Evolutionary conservation across 2,797 vertebrate genomes (phyloP).

Genomic region (Parambassis ranga): DNA sequence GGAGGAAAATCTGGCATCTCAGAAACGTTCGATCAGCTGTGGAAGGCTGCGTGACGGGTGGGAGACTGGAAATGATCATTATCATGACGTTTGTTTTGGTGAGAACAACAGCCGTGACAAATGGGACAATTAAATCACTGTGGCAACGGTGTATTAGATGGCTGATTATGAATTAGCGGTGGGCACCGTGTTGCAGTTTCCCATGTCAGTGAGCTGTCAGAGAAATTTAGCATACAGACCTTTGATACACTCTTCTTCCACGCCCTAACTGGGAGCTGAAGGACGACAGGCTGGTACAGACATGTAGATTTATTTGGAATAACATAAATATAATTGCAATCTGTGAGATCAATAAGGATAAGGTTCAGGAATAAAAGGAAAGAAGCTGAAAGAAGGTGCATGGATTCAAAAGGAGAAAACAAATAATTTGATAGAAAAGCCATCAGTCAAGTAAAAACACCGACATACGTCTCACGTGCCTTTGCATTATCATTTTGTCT

Average conservation of each 20-base stretch:
- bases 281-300: background rate
- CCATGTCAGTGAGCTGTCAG: slow-evolving; percentile 71
- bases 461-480: no score
- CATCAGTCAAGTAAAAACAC: background rate
- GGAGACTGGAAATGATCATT: slow-evolving; percentile 70
- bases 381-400: background rate
- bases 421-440: background rate
- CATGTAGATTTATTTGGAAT: background rate
- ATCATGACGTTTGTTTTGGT: slow-evolving; percentile 76
- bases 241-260: slow-evolving; percentile 27
- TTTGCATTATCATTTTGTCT: background rate
- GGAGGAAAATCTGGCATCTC: slow-evolving; percentile 27
- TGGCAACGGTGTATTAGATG: slow-evolving; percentile 76
- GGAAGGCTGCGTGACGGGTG: slow-evolving; percentile 51
- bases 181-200: slow-evolving; percentile 62
- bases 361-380: background rate
- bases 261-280: background rate
- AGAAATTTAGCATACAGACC: slow-evolving; percentile 57
- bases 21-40: slow-evolving; percentile 51
- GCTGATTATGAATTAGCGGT: slow-evolving; percentile 83
- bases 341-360: background rate
- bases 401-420: background rate
- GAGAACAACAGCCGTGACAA: slow-evolving; percentile 79
- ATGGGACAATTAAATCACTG: slow-evolving; percentile 82
- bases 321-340: background rate